These are phyloP conservation scores for Chrysoperla carnea DNA, from an alignment of 1,140 invertebrate species.

Conservation along the genomic window DNA sequence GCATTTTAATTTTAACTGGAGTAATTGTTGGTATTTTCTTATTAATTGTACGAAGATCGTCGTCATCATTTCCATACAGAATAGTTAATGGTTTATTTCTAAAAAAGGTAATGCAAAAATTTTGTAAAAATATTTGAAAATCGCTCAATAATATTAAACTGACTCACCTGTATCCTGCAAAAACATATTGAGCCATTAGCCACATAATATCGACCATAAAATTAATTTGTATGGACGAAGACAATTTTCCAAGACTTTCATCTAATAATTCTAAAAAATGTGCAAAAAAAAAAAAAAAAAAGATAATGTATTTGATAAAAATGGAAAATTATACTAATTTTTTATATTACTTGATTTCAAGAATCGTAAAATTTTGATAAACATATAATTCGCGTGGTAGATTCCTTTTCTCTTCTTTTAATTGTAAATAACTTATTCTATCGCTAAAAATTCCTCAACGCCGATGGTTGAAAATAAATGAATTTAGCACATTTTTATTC, in stretches of 20 bases:
- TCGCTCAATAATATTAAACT: slow-evolving; percentile 6
- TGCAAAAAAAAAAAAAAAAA: background rate
- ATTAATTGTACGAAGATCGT: slow-evolving; percentile 30
- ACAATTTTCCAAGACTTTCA: slow-evolving; percentile 50
- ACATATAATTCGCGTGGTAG: too few species aligned
- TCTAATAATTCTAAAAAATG: slow-evolving; percentile 49
- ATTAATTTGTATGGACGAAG: slow-evolving; percentile 67
- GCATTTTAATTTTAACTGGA: slow-evolving; percentile 50
- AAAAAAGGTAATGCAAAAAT: slow-evolving; percentile 11
- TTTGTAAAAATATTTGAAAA: background rate
- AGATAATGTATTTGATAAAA: background rate
- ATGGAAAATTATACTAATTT: too few species aligned
- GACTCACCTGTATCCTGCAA: slow-evolving; percentile 43
- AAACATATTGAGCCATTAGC: slow-evolving; percentile 62
- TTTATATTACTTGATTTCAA: too few species aligned
- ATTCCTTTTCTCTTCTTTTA: too few species aligned
- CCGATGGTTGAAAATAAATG: too few species aligned
- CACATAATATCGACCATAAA: slow-evolving; percentile 84
- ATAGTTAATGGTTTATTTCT: slow-evolving; percentile 55
- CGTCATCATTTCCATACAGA: slow-evolving; percentile 58
- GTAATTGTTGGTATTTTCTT: slow-evolving; percentile 41
- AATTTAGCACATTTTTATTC: too few species aligned
- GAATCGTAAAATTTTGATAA: too few species aligned
- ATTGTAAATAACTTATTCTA: too few species aligned
- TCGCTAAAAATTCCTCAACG: too few species aligned